A percentile compares a stretch with the other conserved stretches of the same genome.
Evolutionary conservation across 2,113 vertebrate species (phyloP).

Genomic region (Amphilophus citrinellus): DNA sequence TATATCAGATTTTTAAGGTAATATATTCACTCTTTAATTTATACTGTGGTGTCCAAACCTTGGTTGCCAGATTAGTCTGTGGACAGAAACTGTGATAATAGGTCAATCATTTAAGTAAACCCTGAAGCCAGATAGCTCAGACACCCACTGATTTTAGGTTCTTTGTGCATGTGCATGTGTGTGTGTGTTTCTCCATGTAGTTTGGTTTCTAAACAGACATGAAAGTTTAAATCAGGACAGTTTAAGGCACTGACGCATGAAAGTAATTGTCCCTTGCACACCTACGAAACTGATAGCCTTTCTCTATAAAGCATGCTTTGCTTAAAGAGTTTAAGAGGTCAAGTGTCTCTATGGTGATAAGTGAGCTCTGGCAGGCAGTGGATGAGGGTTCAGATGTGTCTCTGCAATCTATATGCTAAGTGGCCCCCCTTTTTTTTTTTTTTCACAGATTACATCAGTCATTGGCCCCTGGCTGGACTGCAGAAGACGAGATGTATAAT

Average conservation of each 20-base stretch:
- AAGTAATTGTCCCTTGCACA: neutral
- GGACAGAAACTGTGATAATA: neutral
- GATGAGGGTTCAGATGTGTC: conserved; percentile 12
- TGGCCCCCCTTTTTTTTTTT: neutral
- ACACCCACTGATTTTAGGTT: neutral
- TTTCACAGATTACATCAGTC: neutral
- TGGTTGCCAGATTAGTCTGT: neutral
- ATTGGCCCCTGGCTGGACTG: conserved; percentile 22
- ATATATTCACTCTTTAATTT: neutral
- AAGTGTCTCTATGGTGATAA: neutral
- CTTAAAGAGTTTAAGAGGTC: neutral
- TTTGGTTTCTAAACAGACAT: neutral
- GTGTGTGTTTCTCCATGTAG: neutral
- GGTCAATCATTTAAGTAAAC: neutral
- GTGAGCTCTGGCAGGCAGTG: neutral
- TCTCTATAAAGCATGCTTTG: neutral
- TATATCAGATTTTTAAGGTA: neutral
- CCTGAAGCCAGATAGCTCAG: neutral
- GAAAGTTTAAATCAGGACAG: neutral
- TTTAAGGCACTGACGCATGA: neutral
- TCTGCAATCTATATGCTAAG: conserved; percentile 46
- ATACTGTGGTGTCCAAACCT: neutral
- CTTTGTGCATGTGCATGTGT: too few relatives aligned
- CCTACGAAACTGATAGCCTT: neutral
- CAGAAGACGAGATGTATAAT: conserved; percentile 1